A percentile compares a stretch with the other conserved stretches of the same genome.
Conservation (phyloP, 1,140 invertebrate species). For the Drosophila santomea region DNA sequence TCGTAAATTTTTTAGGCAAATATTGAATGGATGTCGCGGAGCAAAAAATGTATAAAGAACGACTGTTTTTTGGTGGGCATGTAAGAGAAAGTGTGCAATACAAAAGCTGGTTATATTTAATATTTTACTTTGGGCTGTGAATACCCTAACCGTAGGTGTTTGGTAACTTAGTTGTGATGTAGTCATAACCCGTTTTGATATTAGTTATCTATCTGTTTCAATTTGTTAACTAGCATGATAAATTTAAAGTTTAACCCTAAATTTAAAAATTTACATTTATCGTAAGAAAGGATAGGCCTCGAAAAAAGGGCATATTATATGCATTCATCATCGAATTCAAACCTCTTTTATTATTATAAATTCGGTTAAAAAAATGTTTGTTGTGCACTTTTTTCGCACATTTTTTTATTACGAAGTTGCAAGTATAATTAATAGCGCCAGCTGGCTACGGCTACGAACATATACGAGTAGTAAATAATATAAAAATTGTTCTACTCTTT, state of each 20-base stretch:
- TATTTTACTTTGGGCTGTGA: neutral
- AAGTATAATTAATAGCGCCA: constrained; percentile 64
- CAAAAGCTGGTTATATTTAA: constrained; percentile 16
- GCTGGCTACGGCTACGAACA: constrained; percentile 11
- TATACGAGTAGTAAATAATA: constrained; percentile 14
- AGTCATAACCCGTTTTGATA: no score
- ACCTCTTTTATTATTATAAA: constrained; percentile 1
- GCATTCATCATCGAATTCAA: neutral
- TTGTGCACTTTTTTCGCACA: neutral
- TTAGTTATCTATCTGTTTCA: no score
- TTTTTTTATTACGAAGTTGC: constrained; percentile 31
- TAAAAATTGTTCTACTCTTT: constrained; percentile 29
- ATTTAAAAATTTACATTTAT: neutral
- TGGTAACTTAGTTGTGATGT: neutral
- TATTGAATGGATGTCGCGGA: constrained; percentile 47
- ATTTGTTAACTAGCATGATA: no score
- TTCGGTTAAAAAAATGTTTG: constrained; percentile 1
- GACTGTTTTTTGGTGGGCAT: neutral
- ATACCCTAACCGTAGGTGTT: constrained; percentile 10
- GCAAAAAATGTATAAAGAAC: constrained; percentile 20
- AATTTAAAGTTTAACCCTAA: no score
- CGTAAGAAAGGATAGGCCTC: neutral
- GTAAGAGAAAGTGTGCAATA: constrained; percentile 9
- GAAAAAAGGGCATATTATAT: neutral
- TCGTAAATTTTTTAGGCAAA: constrained; percentile 64